These are phyloP conservation scores for Chelmon rostratus DNA, from an alignment of 2,797 vertebrate genomes.

Conservation along the genomic window DNA sequence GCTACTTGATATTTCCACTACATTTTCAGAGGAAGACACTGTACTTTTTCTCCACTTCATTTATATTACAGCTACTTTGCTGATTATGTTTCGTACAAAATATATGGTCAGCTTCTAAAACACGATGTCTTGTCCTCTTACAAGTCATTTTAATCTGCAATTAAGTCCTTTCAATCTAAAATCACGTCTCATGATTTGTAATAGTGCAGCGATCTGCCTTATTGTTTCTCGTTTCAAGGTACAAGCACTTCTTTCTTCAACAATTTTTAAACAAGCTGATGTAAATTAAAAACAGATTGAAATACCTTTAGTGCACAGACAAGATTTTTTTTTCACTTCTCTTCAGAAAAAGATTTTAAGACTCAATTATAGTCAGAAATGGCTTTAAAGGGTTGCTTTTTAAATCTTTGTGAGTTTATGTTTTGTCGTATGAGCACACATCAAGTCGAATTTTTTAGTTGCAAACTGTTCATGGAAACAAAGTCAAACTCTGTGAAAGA, in stretches of 20 bases:
- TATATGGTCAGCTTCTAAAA: background rate
- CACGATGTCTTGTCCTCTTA: background rate
- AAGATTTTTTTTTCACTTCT: background rate
- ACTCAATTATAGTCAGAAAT: background rate
- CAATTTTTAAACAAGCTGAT: background rate
- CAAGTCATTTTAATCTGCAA: background rate
- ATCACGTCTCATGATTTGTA: background rate
- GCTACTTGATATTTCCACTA: background rate
- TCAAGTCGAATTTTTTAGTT: background rate
- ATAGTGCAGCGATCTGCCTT: background rate
- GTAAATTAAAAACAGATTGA: background rate
- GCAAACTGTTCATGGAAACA: slow-evolving; percentile 34
- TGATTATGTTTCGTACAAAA: background rate
- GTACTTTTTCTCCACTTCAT: background rate
- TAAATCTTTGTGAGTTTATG: background rate
- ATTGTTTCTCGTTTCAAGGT: background rate
- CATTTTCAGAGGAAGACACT: background rate
- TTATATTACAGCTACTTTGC: background rate
- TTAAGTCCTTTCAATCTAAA: background rate
- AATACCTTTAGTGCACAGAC: background rate
- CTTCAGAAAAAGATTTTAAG: background rate
- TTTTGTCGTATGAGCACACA: background rate
- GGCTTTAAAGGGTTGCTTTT: background rate
- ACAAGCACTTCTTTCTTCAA: background rate
- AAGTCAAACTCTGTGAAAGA: slow-evolving; percentile 40